Percentiles rank a stretch among this genome's conserved stretches.
Evolutionary conservation across 2,888 invertebrate species (phyloP).

Genomic region (Nephrotoma appendiculata): DNA sequence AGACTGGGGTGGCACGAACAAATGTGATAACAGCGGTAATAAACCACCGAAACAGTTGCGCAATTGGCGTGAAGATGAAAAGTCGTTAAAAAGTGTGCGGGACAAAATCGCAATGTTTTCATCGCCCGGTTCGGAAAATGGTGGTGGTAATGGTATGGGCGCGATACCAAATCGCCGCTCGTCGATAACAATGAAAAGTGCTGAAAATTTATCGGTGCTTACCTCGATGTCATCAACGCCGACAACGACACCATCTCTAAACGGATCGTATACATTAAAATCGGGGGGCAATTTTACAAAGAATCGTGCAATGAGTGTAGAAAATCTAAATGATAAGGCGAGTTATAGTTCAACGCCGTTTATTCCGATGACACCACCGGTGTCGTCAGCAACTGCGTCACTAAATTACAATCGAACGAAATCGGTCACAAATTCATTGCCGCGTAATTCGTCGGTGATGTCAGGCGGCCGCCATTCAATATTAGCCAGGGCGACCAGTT

Average conservation of each 20-base stretch:
- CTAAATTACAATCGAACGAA: background rate
- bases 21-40: background rate
- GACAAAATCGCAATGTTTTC: slow-evolving; percentile 84
- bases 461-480: slow-evolving; percentile 11
- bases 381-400: background rate
- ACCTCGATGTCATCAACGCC: background rate
- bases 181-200: background rate
- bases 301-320: slow-evolving; percentile 36
- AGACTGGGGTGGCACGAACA: background rate
- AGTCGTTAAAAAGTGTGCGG: slow-evolving; percentile 65
- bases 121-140: slow-evolving; percentile 29
- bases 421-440: slow-evolving; percentile 15
- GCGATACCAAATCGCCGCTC: background rate
- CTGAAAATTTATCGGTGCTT: background rate
- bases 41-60: background rate
- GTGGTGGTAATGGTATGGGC: slow-evolving; percentile 20
- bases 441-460: slow-evolving; percentile 15
- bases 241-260: background rate
- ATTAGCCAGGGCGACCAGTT: slow-evolving; percentile 30
- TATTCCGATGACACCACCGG: background rate
- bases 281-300: slow-evolving; percentile 20
- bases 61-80: slow-evolving; percentile 54
- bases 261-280: background rate
- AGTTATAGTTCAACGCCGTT: no score
- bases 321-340: slow-evolving; percentile 30